Base-by-base conservation (phyloP, 2,113 vertebrate genomes). In the Gambusia affinis region DNA sequence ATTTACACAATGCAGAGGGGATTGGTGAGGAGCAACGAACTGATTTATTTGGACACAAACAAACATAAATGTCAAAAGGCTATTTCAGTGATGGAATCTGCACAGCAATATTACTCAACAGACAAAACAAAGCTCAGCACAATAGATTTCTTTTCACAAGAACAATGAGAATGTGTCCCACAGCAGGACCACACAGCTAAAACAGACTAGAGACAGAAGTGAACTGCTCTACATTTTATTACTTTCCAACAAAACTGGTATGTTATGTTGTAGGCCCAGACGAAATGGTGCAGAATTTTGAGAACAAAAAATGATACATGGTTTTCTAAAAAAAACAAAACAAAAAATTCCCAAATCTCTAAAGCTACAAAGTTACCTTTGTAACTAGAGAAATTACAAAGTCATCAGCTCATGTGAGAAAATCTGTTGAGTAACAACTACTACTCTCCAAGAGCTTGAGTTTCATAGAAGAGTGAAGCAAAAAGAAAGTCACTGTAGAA, bases 11-110 rank as follows among this genome's bases (percentile, higher is more conserved):
- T 19, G 33, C 22, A 64, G 22, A 73, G 42, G 37, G 64, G 17
- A 44, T 1, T 27, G 61, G 4, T 31, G 64, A 47, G 61, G 51
- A 70, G 35, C 62, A 44, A 33, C 0, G 3, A 75, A 83, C 65
- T 66, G 73, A 87, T 72, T 85, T 81, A 77, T 33, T 47, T 12
- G 35, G 75, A 61, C 67, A 12, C 60, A 72, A 60, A 80, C 67
- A 82, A 83, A 87, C 75, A 76, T 63, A 82, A 80, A 85, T 81
- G 88, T 86, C 78, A 88, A 75, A 76, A 71, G 81, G 77, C 72
- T 80, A 74, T 83, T 82, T 84, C 60, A 4, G 54, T 6, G 35
- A 81, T 86, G 78, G 63, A 30, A 72, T 57, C 51, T 57, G 61
- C 39, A 63, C 14, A 8, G 66, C 62, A 51, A 4, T 12, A 10